Conservation (phyloP, 92 coral and sea anemone species). For the Pocillopora grandis region DNA sequence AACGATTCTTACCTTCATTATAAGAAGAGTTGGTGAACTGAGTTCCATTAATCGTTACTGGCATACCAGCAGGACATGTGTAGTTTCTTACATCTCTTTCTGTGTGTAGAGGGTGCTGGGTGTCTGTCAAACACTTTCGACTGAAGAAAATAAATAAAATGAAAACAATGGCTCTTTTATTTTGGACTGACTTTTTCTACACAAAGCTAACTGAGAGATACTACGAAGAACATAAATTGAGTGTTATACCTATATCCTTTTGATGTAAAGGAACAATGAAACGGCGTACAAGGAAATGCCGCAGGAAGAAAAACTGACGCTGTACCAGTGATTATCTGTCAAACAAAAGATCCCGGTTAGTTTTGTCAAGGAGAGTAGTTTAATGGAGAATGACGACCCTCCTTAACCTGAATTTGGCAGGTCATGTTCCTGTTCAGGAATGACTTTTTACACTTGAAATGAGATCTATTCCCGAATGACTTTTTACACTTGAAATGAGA, state of each 20-base stretch:
- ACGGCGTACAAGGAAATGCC: slow-evolving; percentile 85
- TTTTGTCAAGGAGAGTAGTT: neutral
- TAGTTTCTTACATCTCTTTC: slow-evolving; percentile 87
- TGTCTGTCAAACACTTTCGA: slow-evolving; percentile 69
- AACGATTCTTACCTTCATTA: slow-evolving; percentile 77
- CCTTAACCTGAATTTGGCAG: too few relatives aligned
- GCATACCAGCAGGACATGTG: slow-evolving; percentile 80
- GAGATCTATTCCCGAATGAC: too few relatives aligned
- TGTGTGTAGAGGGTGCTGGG: slow-evolving; percentile 83
- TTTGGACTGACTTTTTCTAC: neutral
- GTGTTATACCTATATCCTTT: slow-evolving; percentile 66
- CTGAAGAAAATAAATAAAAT: slow-evolving; percentile 34
- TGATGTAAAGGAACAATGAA: slow-evolving; percentile 68
- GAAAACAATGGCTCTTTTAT: too few relatives aligned
- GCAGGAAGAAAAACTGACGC: slow-evolving; percentile 96
- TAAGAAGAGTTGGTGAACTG: slow-evolving; percentile 88
- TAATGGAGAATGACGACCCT: too few relatives aligned
- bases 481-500: too few relatives aligned
- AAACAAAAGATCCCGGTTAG: neutral
- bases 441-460: too few relatives aligned
- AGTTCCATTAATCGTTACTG: slow-evolving; percentile 74
- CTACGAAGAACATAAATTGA: neutral
- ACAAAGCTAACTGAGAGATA: neutral
- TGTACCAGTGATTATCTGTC: slow-evolving; percentile 87
- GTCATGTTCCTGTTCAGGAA: too few relatives aligned